Evolutionary conservation across 2,888 invertebrate species (phyloP).

Genomic region (Noctuana brunneofusca): DNA sequence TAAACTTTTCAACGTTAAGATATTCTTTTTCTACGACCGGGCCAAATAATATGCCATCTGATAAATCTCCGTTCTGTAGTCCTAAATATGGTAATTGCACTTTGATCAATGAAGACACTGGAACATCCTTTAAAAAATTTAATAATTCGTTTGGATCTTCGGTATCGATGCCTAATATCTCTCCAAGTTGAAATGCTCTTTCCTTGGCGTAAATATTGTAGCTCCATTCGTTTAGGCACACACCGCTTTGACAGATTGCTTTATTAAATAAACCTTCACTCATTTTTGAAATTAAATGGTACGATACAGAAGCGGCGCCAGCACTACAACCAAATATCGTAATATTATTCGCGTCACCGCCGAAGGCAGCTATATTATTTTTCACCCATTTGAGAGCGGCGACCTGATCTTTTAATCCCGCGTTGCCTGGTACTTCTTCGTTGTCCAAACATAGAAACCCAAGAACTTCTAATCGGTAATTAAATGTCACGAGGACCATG

Average conservation of each 20-base stretch:
- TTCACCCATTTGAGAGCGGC: conserved; percentile 78
- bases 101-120: conserved; percentile 59
- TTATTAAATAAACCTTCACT: conserved; percentile 70
- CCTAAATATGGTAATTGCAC: conserved; percentile 61
- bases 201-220: conserved; percentile 61
- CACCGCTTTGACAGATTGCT: conserved; percentile 79
- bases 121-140: conserved; percentile 59
- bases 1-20: conserved; percentile 58
- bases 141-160: conserved; percentile 63
- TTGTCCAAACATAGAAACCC: conserved; percentile 75
- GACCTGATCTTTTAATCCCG: conserved; percentile 77
- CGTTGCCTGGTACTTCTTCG: conserved; percentile 75
- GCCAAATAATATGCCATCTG: conserved; percentile 65
- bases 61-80: conserved; percentile 54
- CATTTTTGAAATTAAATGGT: conserved; percentile 70
- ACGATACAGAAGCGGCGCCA: conserved; percentile 66
- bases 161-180: conserved; percentile 67
- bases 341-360: conserved; percentile 68
- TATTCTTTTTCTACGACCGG: conserved; percentile 70
- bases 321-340: conserved; percentile 79
- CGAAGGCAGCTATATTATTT: conserved; percentile 67
- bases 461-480: conserved; percentile 76
- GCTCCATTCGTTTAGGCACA: conserved; percentile 73
- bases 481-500: conserved; percentile 72
- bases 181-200: conserved; percentile 72